Evolutionary conservation across 2,113 vertebrate genomes (phyloP).

Genomic region (Empidonax alnorum): DNA sequence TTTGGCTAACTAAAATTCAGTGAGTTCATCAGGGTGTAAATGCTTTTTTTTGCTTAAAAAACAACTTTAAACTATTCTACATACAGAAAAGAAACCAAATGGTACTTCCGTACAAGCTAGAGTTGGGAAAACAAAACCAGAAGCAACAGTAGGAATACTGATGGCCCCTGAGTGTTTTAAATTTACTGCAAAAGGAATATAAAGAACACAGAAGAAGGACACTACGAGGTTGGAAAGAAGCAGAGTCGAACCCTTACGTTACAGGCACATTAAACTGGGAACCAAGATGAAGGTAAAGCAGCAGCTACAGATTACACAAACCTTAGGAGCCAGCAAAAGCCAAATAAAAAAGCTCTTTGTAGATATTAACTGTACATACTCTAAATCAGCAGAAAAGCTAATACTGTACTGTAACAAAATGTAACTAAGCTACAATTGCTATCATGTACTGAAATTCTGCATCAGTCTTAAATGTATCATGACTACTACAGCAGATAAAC

Average conservation of each 20-base stretch:
- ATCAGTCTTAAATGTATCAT: background rate
- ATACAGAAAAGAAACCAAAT: background rate
- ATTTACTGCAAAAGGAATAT: background rate
- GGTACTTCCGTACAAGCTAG: background rate
- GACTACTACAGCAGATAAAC: background rate
- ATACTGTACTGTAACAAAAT: background rate
- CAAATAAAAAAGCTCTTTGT: background rate
- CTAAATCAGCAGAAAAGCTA: background rate
- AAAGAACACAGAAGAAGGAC: background rate
- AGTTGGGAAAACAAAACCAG: background rate
- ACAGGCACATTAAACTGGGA: background rate
- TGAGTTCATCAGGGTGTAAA: background rate
- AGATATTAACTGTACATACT: background rate
- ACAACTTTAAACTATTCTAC: background rate
- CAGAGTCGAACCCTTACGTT: background rate
- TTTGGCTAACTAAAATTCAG: background rate
- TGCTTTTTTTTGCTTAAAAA: background rate
- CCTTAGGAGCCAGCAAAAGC: background rate
- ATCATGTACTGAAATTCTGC: background rate
- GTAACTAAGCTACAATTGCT: background rate
- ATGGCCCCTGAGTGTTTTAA: background rate
- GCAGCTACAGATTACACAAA: background rate
- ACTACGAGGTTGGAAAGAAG: background rate
- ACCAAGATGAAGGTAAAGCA: background rate
- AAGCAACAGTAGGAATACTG: background rate